These are phyloP conservation scores for Nemapogon koenigi DNA, from an alignment of 2,888 invertebrate genomes.

Conservation along the genomic window DNA sequence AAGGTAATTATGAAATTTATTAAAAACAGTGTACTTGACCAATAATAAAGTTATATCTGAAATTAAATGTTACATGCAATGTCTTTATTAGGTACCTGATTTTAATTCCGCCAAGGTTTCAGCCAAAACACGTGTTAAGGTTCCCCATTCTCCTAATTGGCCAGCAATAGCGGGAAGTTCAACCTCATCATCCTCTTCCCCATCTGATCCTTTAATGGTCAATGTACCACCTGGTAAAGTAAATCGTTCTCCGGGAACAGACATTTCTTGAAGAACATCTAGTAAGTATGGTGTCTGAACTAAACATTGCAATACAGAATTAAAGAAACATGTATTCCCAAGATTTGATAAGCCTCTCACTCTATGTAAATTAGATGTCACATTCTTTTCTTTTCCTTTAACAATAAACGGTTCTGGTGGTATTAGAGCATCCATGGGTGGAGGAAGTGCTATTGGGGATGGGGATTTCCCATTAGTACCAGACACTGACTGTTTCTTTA, in stretches of 20 bases:
- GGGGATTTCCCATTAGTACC: conserved; percentile 32
- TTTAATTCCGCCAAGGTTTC: conserved; percentile 75
- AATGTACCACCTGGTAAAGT: conserved; percentile 75
- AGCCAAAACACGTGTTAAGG: conserved; percentile 70
- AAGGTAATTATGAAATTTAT: too few relatives aligned
- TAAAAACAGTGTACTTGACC: too few relatives aligned
- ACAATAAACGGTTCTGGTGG: conserved; percentile 22
- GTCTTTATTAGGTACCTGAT: too few relatives aligned
- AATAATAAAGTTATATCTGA: too few relatives aligned
- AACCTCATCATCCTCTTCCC: conserved; percentile 50
- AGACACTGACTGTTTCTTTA: conserved; percentile 64
- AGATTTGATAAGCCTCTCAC: conserved; percentile 86
- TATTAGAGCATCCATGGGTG: conserved; percentile 27
- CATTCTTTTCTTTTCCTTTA: conserved; percentile 43
- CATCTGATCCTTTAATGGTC: conserved; percentile 45
- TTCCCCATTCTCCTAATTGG: conserved; percentile 72
- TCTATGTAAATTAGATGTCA: conserved; percentile 48
- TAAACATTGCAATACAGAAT: conserved; percentile 93
- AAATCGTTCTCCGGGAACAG: conserved; percentile 73
- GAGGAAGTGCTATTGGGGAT: conserved; percentile 39
- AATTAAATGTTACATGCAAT: too few relatives aligned
- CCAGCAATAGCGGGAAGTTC: conserved; percentile 71
- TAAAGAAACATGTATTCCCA: conserved; percentile 97
- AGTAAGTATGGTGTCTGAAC: conserved; percentile 84
- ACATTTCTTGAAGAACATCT: conserved; percentile 73